Evolutionary conservation across 2,113 vertebrate genomes (phyloP), one percentile per base, ranked within the genome.

Genomic region (Hypocryptadius cinnamomeus): DNA sequence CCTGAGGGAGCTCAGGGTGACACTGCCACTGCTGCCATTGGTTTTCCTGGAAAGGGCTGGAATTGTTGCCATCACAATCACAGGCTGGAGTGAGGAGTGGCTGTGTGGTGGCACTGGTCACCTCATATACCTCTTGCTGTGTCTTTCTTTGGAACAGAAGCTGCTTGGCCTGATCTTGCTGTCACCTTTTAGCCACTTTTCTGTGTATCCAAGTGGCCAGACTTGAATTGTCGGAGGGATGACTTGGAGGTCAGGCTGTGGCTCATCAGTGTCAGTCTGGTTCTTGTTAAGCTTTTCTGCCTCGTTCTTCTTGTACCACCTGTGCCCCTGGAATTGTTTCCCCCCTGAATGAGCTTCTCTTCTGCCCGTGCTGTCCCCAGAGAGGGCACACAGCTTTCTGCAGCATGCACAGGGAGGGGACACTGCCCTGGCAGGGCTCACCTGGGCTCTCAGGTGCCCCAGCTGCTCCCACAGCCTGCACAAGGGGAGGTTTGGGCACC

Each of bases 21-120:
- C 2, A 2, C 11, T 69, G 39, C 50, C 78, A 3, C 35, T 2
- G 6, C 50, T 83, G 31, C 12, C 31, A 1, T 16, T 1, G 6
- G 10, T 42, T 79, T 57, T 63, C 65, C 33, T 5, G 33, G 64
- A 42, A 27, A 2, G 31, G 31, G 35, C 9, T 39, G 60, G 54
- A 70, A n/a, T 8, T 51, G 79, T n/a, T 69, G 59, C 47, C 2
- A 1, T 53, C 33, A 7, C n/a, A 44, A 5, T 47, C 7, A 10
- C 4, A 45, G 56, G 61, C 14, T 39, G 11, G 3, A 30, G 81
- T 21, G 51, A 70, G 1, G 3, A 71, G 84, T 59, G 79, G 60
- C 76, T 40, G 44, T 4, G 8, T 87, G 76, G n/a, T 78, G 69
- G 50, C 82, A 24, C 2, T n/a, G 53, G 7, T 85, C 70, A 65